Base-by-base conservation (phyloP, 2,888 invertebrate species). In the Cryptus viduatorius region DNA sequence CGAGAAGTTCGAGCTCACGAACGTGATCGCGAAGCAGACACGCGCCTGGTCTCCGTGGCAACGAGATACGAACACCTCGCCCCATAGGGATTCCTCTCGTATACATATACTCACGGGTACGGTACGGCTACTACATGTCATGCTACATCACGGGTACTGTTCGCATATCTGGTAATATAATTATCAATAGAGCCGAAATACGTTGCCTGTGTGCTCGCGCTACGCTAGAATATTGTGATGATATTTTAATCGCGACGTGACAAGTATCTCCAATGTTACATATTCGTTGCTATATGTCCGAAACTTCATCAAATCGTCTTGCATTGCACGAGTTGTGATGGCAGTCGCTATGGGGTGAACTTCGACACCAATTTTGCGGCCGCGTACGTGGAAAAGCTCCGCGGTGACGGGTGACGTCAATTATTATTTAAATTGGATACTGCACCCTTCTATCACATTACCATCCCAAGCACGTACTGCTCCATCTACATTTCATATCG, bases 341-440 rank as follows among this genome's bases (percentile, higher is more conserved):
- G 73, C 12, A n/a, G 48, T 10, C 37, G 44, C 37, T 59, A n/a
- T 1, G 8, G 44, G 10, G n/a, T 50, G 31, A 12, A 37, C 48
- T 53, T 42, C 68, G 50, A 31, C 50, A 72, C 46, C 72, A 73
- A 78, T 78, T 84, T 81, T 78, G 31, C 65, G 29, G 29, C 10
- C 29, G 16, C 65, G 64, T 42, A 59, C 64, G 76, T 76, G 53
- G 61, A 12, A 42, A 65, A 53, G 64, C 69, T 56, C 59, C 12
- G 53, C 59, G 56, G 73, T 77, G 65, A 31, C 50, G 56, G 46
- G 67, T 53, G 48, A 67, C 79, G 75, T 83, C 76, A 83, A 88
- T 88, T 88, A 87, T 87, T 84, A 88, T 87, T 86, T 87, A 87
- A 83, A 88, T 87, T 88, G 86, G 87, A 87, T 86, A 85, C 68